Percentiles rank a stretch among this genome's conserved stretches.
These are phyloP conservation scores for Philaethria dido DNA, from an alignment of 2,888 invertebrate species.

Conservation along the genomic window DNA sequence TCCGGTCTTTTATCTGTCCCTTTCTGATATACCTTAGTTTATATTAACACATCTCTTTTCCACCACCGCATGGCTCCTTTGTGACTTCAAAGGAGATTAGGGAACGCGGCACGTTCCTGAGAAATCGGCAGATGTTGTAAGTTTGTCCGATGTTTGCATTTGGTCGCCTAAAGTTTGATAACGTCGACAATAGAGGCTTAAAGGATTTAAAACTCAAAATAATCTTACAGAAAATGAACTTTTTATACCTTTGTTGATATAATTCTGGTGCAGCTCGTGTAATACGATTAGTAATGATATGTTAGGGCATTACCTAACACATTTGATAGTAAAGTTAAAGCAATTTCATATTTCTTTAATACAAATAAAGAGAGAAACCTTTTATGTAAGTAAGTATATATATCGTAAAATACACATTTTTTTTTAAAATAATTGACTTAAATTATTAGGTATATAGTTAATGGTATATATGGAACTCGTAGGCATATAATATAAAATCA, in stretches of 20 bases:
- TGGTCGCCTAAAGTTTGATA: constrained; percentile 63
- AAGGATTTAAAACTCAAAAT: constrained; percentile 45
- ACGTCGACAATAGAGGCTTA: constrained; percentile 54
- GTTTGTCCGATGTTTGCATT: constrained; percentile 63
- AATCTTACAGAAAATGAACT: constrained; percentile 14
- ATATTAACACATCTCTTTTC: constrained; percentile 54
- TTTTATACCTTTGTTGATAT: constrained; percentile 20
- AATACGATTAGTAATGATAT: constrained; percentile 15
- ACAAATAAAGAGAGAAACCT: too few relatives aligned
- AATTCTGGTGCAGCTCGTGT: constrained; percentile 2
- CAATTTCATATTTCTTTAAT: too few relatives aligned
- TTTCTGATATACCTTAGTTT: constrained; percentile 44
- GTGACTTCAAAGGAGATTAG: constrained; percentile 71
- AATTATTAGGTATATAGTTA: too few relatives aligned
- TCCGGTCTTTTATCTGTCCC: constrained; percentile 63
- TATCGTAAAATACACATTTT: too few relatives aligned
- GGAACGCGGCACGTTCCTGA: constrained; percentile 79
- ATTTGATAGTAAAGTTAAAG: too few relatives aligned
- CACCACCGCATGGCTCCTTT: constrained; percentile 68
- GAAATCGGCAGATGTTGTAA: constrained; percentile 80
- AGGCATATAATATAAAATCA: too few relatives aligned
- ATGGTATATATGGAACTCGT: too few relatives aligned
- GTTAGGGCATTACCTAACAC: neutral
- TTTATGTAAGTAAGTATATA: too few relatives aligned
- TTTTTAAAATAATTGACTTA: too few relatives aligned